A percentile compares a stretch with the other conserved stretches of the same genome.
phyloP scores from a whole-genome alignment of 2,797 vertebrate genomes.

The Rhodeus uyekii region DNA sequence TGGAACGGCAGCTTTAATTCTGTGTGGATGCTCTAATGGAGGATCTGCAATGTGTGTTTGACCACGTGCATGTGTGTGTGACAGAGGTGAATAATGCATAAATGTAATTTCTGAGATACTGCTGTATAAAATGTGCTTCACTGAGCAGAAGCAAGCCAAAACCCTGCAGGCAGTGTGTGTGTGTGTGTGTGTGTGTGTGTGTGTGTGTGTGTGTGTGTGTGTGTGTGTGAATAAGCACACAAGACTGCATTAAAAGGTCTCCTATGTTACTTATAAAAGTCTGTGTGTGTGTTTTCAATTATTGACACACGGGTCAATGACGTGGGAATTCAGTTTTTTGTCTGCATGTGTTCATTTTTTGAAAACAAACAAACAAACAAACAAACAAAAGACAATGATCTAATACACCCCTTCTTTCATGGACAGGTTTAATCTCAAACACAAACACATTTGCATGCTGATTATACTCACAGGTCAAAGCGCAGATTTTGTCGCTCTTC shows the following conservation, averaged over 20 bases:
- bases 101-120: slow-evolving; percentile 48
- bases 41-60: slow-evolving; percentile 27
- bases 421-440: not conserved
- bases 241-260: not conserved
- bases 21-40: slow-evolving; percentile 22
- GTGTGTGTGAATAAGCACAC: not conserved
- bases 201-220: slow-evolving; percentile 1
- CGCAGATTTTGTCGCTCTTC: slow-evolving; percentile 97
- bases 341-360: too few relatives aligned
- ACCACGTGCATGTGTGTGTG: slow-evolving; percentile 20
- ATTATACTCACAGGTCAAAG: slow-evolving; percentile 93
- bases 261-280: slow-evolving; percentile 9
- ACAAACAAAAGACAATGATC: not conserved
- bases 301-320: not conserved
- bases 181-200: slow-evolving; percentile 32
- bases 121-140: slow-evolving; percentile 46
- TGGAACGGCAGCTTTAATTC: slow-evolving; percentile 27
- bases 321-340: not conserved
- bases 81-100: slow-evolving; percentile 51
- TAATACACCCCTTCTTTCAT: not conserved
- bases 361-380: not conserved
- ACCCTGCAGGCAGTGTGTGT: slow-evolving; percentile 18
- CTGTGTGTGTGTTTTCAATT: not conserved
- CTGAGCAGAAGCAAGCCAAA: slow-evolving; percentile 31
- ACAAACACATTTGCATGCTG: slow-evolving; percentile 3